phyloP scores from a whole-genome alignment of 2,888 invertebrate genomes.

The Spicauda simplicius region DNA sequence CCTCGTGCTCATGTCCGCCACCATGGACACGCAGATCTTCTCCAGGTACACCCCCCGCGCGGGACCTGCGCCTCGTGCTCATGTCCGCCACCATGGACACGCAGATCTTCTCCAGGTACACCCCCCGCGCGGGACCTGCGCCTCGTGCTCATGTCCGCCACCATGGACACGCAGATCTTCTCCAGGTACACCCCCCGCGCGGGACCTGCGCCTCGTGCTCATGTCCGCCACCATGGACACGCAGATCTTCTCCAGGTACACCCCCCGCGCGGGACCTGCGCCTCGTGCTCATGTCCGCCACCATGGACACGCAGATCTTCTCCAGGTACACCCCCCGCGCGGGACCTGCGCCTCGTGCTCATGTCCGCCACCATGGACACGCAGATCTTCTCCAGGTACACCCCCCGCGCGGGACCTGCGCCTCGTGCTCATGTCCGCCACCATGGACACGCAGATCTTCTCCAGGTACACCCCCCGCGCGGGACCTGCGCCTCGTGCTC shows the following conservation, averaged over 20 bases:
- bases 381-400: conserved; percentile 88
- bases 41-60: conserved; percentile 71
- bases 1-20: conserved; percentile 97
- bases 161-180: conserved; percentile 93
- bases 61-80: conserved; percentile 87
- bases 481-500: conserved; percentile 87
- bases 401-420: conserved; percentile 70
- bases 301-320: conserved; percentile 93
- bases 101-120: conserved; percentile 88
- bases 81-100: conserved; percentile 98
- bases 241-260: conserved; percentile 88
- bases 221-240: conserved; percentile 98
- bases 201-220: conserved; percentile 87
- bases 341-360: conserved; percentile 87
- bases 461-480: conserved; percentile 84
- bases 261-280: conserved; percentile 70
- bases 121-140: conserved; percentile 70
- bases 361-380: conserved; percentile 98
- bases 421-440: conserved; percentile 97
- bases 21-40: conserved; percentile 93
- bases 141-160: conserved; percentile 97
- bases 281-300: conserved; percentile 97
- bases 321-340: conserved; percentile 84
- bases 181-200: conserved; percentile 84
- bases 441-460: conserved; percentile 93